Evolutionary conservation across 1,140 invertebrate genomes (phyloP), one percentile per base, ranked within the genome.

Genomic region (Potamilus streckersoni): DNA sequence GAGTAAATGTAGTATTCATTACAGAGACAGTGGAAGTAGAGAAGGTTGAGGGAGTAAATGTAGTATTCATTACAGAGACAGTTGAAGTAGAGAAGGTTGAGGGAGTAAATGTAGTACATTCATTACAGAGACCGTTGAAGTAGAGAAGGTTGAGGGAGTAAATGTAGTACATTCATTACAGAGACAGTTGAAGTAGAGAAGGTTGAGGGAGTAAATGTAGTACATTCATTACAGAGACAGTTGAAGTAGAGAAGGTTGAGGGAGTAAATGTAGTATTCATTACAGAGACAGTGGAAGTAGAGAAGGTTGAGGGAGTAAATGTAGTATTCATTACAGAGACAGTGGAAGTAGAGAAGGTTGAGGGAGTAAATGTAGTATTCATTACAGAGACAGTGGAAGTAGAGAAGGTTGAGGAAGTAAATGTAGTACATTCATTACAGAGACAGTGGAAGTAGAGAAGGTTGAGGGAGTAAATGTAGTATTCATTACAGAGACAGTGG

Each of bases 271-370:
- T 49, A 3, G 38, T 49, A 49, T 49, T 0, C 6, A 49, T 65
- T 81, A 61, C 71, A 77, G 75, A 76, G 15, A 71, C 75, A 59
- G 70, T 82, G 17, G 61, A 74, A n/a, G 67, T 68, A 55, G 80
- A 83, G 49, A 71, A 74, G 57, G 66, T 76, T 63, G 83, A 2
- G 27, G 2, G 27, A 31, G 11, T 49, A 49, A 8, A 49, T 49
- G 1, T 49, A 3, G 38, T 49, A 49, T 49, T 0, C 6, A 49
- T 65, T 81, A 61, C 71, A 77, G 75, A 76, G 15, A 71, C 75
- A 59, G 70, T 82, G 17, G 61, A 74, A n/a, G 67, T 68, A 55
- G 80, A 83, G 49, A 71, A 74, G 57, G 66, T 76, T 63, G 83
- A 2, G 27, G 2, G 27, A 31, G 11, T 49, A 49, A 8, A 49